Evolutionary conservation across 2,113 vertebrate genomes (phyloP), one percentile per base, ranked within the genome.

Genomic region (Grus americana): DNA sequence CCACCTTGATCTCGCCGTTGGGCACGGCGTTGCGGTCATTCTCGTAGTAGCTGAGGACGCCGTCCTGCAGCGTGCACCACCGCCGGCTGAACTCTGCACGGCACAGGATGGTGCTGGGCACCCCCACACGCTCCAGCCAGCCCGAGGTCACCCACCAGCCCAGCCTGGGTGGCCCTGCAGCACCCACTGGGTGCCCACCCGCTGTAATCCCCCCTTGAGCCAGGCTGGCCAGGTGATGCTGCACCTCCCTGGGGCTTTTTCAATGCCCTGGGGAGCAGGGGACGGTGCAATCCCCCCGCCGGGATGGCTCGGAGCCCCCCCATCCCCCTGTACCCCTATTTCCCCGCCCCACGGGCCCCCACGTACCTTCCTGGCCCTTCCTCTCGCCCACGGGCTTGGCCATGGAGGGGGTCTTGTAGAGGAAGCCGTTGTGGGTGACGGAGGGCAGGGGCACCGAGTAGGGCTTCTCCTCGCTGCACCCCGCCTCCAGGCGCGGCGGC

Each of bases 381-480:
- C 98, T 98, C 73, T 99, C 99, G 16, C 97, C 95, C 44, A 98
- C 78, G 38, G 95, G 98, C 54, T 98, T 98, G 85, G 97, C 97
- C 96, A 99, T 98, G 30, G 99, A 99, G 14, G 98, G 98, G 0
- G 99, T 99, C 97, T 99, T 99, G 97, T 98, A 99, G 63, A 99
- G 98, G 97, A 99, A 99, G 71, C 99, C 99, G 11, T 98, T 99
- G 97, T 99, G 98, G 27, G 98, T 99, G 91, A 99, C 97, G 13
- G 98, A 99, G 34, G 98, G 98, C 67, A 98, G 91, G 63, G 97
- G 62, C 50, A 98, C 96, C 1, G 98, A 99, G 96, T 98, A 99
- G 86, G 96, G 89, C 61, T 98, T 95, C 74, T 99, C 98, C 82
- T 98, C 96, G 36, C 67, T 65, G 81, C 80, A 84, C 30, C 66